These are phyloP conservation scores for Scolopax rusticola DNA, from an alignment of 2,797 vertebrate species.

Conservation along the genomic window DNA sequence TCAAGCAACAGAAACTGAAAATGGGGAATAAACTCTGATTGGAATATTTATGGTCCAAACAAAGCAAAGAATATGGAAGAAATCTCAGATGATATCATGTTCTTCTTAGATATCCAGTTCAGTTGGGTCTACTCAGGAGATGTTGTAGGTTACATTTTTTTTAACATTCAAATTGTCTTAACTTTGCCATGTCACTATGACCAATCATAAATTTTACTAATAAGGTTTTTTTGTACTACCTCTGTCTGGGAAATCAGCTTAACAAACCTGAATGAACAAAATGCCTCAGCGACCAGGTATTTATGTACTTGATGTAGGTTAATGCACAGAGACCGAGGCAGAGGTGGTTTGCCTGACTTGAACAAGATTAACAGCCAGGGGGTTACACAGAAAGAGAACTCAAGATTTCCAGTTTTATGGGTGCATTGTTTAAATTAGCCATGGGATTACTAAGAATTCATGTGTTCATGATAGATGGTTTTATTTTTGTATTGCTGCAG, in stretches of 20 bases:
- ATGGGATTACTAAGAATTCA: background rate
- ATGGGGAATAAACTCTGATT: background rate
- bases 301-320: background rate
- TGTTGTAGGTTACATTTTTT: background rate
- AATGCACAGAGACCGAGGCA: background rate
- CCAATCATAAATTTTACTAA: background rate
- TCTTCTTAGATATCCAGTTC: background rate
- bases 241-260: background rate
- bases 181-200: background rate
- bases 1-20: background rate
- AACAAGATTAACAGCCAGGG: background rate
- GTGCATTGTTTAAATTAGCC: background rate
- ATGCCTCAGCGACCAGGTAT: background rate
- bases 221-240: background rate
- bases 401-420: background rate
- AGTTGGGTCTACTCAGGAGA: background rate
- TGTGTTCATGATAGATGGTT: background rate
- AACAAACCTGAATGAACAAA: background rate
- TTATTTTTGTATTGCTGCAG: conserved; percentile 24
- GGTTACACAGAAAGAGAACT: background rate
- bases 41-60: background rate
- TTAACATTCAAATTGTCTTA: background rate
- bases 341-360: background rate
- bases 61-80: background rate
- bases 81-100: background rate